phyloP scores from a whole-genome alignment of 64 coral and sea anemone species.

The Porites australiensis region DNA sequence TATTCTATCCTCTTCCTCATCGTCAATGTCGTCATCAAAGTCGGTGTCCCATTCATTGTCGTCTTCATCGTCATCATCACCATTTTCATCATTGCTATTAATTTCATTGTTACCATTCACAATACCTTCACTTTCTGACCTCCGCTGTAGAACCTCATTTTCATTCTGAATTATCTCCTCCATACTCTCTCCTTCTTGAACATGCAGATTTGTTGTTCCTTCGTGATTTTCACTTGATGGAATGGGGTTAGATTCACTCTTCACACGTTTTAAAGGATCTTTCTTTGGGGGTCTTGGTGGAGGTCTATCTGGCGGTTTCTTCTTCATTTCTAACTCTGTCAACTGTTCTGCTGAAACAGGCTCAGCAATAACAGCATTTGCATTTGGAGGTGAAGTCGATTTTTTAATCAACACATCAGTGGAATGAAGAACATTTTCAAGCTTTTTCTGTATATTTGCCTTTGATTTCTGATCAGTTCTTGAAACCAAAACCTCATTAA shows the following conservation, averaged over 20 bases:
- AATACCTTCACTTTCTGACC: conserved; percentile 3
- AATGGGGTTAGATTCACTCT: not conserved
- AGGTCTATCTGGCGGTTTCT: not conserved
- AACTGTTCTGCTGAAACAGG: not conserved
- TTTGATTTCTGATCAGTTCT: too few species aligned
- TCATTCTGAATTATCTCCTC: not conserved
- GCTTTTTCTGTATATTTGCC: too few species aligned
- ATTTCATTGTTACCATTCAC: not conserved
- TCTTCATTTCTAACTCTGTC: not conserved
- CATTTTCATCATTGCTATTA: not conserved
- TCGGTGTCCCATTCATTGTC: conserved; percentile 24
- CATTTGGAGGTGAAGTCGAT: not conserved
- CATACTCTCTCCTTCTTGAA: not conserved
- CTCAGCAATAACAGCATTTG: not conserved
- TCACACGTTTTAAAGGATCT: not conserved
- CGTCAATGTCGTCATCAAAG: conserved; percentile 11
- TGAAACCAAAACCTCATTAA: too few species aligned
- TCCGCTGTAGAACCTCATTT: not conserved
- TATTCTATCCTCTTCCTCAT: not conserved
- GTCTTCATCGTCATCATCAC: not conserved
- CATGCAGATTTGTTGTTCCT: not conserved
- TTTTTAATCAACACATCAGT: not conserved
- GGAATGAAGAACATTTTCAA: too few species aligned
- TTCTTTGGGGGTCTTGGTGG: not conserved
- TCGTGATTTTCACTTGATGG: not conserved